A percentile compares a stretch with the other conserved stretches of the same genome.
Conservation (phyloP, 2,113 vertebrate species). For the Caretta caretta region DNA sequence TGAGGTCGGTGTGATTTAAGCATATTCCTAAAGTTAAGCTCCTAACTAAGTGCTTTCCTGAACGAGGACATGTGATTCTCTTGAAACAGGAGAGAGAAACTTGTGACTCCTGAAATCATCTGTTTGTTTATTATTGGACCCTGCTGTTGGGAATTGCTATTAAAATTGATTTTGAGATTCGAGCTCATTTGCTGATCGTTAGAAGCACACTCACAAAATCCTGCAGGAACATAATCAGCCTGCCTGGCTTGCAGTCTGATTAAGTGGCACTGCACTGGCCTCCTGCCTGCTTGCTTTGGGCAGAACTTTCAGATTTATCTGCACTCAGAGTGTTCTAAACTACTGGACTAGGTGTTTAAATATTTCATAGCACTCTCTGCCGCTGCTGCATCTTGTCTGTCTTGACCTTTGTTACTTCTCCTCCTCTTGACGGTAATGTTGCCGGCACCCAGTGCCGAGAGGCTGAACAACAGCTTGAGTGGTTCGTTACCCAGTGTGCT, state of each 20-base stretch:
- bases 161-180: slow-evolving; percentile 34
- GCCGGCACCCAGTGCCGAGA: too few species aligned
- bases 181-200: not conserved
- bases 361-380: slow-evolving; percentile 17
- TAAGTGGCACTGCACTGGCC: not conserved
- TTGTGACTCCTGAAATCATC: not conserved
- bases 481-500: too few species aligned
- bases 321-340: not conserved
- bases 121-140: not conserved
- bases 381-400: not conserved
- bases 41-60: not conserved
- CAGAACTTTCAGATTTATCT: slow-evolving; percentile 11
- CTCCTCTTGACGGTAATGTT: not conserved
- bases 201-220: not conserved
- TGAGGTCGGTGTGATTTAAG: not conserved
- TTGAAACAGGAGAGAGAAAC: not conserved
- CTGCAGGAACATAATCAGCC: not conserved
- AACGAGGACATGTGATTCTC: not conserved
- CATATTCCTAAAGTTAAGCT: not conserved
- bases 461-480: too few species aligned
- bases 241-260: not conserved
- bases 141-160: not conserved
- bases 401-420: not conserved
- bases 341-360: not conserved
- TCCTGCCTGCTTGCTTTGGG: not conserved